phyloP scores from a whole-genome alignment of 2,888 invertebrate genomes.

The Galerucella calmariensis region DNA sequence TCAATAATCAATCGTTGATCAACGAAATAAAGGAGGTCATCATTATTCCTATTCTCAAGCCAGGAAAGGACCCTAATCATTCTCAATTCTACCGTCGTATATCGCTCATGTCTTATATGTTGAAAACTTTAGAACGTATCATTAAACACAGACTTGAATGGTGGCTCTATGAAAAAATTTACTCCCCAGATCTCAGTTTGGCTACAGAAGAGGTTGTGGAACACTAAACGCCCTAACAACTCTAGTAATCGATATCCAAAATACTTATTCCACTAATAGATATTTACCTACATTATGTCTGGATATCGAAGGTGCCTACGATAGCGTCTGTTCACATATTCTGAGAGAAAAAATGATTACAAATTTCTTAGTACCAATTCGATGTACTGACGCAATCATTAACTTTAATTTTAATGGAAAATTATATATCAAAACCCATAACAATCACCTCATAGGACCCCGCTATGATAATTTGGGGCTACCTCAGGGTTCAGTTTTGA shows the following conservation, averaged over 20 bases:
- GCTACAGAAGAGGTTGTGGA: constrained; percentile 10
- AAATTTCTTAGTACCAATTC: constrained; percentile 1
- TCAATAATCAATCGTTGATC: not conserved
- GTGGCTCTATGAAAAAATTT: constrained; percentile 1
- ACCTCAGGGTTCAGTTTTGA: constrained; percentile 14
- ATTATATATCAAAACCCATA: constrained; percentile 10
- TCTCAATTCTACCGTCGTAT: constrained; percentile 25
- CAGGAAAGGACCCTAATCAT: constrained; percentile 23
- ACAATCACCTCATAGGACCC: constrained; percentile 17
- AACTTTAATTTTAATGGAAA: constrained; percentile 1
- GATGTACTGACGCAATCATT: not conserved
- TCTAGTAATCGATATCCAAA: constrained; percentile 15
- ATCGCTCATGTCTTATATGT: constrained; percentile 18
- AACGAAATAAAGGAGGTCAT: too few species aligned
- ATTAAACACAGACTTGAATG: constrained; percentile 24
- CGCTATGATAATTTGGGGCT: constrained; percentile 4
- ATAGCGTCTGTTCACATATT: constrained; percentile 8
- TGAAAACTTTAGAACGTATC: constrained; percentile 21
- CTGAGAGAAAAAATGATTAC: constrained; percentile 8
- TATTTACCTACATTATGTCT: not conserved
- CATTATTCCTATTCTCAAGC: constrained; percentile 22
- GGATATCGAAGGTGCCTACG: constrained; percentile 9
- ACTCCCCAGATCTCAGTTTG: constrained; percentile 9
- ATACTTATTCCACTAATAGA: constrained; percentile 2
- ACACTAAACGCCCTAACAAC: constrained; percentile 15